Conservation (phyloP, 2,113 vertebrate species). For the Procavia capensis region DNA sequence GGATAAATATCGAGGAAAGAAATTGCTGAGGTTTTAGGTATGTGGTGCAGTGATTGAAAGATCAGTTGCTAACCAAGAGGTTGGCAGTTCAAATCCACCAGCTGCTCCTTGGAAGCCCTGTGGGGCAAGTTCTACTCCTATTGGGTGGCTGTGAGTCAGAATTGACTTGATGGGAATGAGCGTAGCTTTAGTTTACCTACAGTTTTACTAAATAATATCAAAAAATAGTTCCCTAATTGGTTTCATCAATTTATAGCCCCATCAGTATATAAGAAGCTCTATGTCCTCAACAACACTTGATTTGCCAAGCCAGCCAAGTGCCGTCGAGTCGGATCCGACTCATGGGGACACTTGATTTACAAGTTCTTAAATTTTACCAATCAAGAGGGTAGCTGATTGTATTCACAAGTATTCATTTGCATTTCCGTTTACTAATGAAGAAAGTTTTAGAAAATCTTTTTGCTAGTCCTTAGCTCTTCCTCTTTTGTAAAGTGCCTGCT, state of each 20-base stretch:
- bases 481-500: conserved; percentile 54
- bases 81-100: too few relatives aligned
- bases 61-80: too few relatives aligned
- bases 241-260: not conserved
- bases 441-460: conserved; percentile 40
- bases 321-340: too few relatives aligned
- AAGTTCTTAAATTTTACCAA: conserved; percentile 47
- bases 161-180: too few relatives aligned
- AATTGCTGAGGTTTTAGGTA: conserved; percentile 7
- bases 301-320: too few relatives aligned
- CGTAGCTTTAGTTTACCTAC: not conserved
- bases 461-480: conserved; percentile 26
- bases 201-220: conserved; percentile 39
- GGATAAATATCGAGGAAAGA: not conserved
- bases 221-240: not conserved
- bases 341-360: conserved; percentile 35
- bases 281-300: not conserved
- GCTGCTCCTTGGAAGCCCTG: too few relatives aligned
- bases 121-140: too few relatives aligned
- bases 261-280: not conserved
- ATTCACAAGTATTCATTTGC: conserved; percentile 54
- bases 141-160: too few relatives aligned
- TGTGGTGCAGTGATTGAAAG: not conserved
- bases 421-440: conserved; percentile 66
- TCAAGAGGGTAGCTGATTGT: conserved; percentile 63